These are phyloP conservation scores for Heteromurus nitidus DNA, from an alignment of 2,888 invertebrate species.

Conservation along the genomic window DNA sequence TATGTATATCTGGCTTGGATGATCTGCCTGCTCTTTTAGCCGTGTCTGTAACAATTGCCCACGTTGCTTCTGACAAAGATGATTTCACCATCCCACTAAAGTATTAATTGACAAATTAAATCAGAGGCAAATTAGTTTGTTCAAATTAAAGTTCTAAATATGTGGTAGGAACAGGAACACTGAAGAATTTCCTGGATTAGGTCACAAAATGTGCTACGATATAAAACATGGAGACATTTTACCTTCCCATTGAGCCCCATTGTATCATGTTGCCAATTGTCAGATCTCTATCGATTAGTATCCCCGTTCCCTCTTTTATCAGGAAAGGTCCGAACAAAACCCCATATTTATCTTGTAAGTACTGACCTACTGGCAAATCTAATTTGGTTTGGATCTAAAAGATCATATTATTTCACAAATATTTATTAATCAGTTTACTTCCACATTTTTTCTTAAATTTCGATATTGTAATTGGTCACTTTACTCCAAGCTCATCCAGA, in stretches of 20 bases:
- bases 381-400: slow-evolving; percentile 35
- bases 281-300: slow-evolving; percentile 41
- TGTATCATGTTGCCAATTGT: neutral
- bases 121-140: too few relatives aligned
- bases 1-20: slow-evolving; percentile 63
- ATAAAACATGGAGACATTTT: too few relatives aligned
- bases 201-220: too few relatives aligned
- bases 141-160: too few relatives aligned
- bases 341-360: slow-evolving; percentile 70
- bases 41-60: slow-evolving; percentile 48
- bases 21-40: slow-evolving; percentile 49
- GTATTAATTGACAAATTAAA: too few relatives aligned
- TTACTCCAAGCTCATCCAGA: slow-evolving; percentile 62
- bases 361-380: slow-evolving; percentile 69
- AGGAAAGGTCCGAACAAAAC: slow-evolving; percentile 67
- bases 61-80: slow-evolving; percentile 64
- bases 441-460: too few relatives aligned
- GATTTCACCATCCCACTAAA: slow-evolving; percentile 47
- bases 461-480: neutral
- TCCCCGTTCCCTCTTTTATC: slow-evolving; percentile 57
- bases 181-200: too few relatives aligned
- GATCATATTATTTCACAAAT: too few relatives aligned
- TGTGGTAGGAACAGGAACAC: too few relatives aligned
- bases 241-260: too few relatives aligned
- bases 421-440: too few relatives aligned